These are phyloP conservation scores for Simalia tracyae DNA, from an alignment of 2,797 vertebrate genomes.

Conservation along the genomic window DNA sequence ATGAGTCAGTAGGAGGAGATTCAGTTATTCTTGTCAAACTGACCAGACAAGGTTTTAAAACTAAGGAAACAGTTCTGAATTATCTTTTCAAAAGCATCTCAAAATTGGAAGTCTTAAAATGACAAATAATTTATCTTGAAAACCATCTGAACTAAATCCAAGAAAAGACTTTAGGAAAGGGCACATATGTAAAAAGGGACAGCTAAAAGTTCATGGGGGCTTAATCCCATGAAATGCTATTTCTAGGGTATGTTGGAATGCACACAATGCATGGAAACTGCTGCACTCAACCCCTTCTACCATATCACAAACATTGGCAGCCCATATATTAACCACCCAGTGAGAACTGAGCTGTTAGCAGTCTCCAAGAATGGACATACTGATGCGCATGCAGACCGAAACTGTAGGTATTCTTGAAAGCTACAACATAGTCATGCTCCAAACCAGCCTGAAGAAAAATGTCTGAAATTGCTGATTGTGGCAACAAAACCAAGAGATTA, in stretches of 20 bases:
- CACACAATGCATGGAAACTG: background rate
- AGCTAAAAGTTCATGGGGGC: background rate
- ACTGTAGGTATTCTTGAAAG: slow-evolving; percentile 35
- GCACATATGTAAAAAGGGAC: background rate
- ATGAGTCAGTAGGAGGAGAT: background rate
- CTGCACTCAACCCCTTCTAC: slow-evolving; percentile 19
- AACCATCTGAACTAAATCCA: background rate
- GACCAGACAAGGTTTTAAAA: background rate
- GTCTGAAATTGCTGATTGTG: slow-evolving; percentile 33
- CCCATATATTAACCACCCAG: slow-evolving; percentile 34
- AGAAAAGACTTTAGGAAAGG: slow-evolving; percentile 13
- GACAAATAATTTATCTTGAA: slow-evolving; percentile 14
- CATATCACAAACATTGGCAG: slow-evolving; percentile 17
- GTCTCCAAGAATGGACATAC: slow-evolving; percentile 25
- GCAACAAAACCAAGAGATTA: slow-evolving; percentile 39
- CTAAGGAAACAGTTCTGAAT: background rate
- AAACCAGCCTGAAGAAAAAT: slow-evolving; percentile 36
- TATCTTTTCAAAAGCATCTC: background rate
- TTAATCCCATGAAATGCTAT: background rate
- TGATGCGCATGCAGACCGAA: background rate
- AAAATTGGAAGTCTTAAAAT: slow-evolving; percentile 8
- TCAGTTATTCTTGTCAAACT: slow-evolving; percentile 11
- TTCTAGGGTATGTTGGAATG: background rate
- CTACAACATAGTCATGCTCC: slow-evolving; percentile 19
- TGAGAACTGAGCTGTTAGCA: slow-evolving; percentile 25